These are phyloP conservation scores for Limnodromus scolopaceus DNA, from an alignment of 2,797 vertebrate species.

Conservation along the genomic window DNA sequence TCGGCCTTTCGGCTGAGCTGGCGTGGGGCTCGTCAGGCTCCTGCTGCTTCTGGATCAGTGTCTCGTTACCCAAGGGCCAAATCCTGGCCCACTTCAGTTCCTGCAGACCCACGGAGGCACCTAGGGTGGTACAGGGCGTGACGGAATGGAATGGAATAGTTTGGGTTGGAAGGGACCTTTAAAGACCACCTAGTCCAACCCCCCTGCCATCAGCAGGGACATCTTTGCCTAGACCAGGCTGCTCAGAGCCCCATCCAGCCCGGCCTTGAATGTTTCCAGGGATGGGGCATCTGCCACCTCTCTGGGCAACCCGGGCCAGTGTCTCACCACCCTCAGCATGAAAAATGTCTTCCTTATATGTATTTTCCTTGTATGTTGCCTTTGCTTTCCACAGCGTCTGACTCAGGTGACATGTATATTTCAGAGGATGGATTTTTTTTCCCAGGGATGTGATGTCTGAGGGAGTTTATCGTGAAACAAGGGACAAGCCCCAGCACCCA, in stretches of 20 bases:
- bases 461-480: neutral
- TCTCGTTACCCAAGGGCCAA: neutral
- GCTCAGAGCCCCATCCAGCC: neutral
- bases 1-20: neutral
- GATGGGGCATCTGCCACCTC: neutral
- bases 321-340: neutral
- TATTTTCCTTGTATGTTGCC: rapidly evolving
- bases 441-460: rapidly evolving
- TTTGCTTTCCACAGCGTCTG: rapidly evolving
- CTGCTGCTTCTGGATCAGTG: neutral
- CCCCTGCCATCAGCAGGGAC: neutral
- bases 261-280: neutral
- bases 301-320: neutral
- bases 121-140: no score
- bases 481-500: rapidly evolving
- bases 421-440: neutral
- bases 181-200: neutral
- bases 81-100: neutral
- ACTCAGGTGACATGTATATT: rapidly evolving
- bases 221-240: neutral
- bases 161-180: no score
- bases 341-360: neutral
- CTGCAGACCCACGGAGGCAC: rapidly evolving
- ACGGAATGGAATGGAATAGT: neutral
- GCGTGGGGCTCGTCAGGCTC: rapidly evolving